Evolutionary conservation across 2,113 vertebrate genomes (phyloP).

Genomic region (Limanda limanda): DNA sequence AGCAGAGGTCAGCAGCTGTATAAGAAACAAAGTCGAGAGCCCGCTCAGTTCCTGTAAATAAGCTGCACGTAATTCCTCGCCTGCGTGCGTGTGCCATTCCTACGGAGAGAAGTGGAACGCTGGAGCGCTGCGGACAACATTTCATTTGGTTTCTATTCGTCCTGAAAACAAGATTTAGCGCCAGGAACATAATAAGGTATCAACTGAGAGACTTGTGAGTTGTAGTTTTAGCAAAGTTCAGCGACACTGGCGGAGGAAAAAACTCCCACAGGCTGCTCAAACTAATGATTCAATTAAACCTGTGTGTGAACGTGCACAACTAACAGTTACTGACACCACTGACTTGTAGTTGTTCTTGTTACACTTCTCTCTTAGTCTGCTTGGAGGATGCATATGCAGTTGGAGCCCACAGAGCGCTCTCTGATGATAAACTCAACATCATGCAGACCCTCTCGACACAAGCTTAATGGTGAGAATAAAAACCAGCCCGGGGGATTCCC

Average conservation of each 20-base stretch:
- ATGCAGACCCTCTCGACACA: neutral
- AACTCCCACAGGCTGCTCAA: neutral
- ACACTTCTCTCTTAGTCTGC: neutral
- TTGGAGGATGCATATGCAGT: neutral
- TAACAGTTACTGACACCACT: neutral
- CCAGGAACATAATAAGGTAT: slow-evolving; percentile 9
- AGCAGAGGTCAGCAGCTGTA: slow-evolving; percentile 64
- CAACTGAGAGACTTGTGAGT: neutral
- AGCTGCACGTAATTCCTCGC: slow-evolving; percentile 48
- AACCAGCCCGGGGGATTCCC: slow-evolving; percentile 19
- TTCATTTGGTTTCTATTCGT: slow-evolving; percentile 40
- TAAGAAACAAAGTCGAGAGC: slow-evolving; percentile 17
- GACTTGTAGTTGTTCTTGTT: neutral
- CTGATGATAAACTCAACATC: neutral
- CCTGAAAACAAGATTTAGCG: slow-evolving; percentile 26
- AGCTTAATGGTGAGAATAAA: slow-evolving; percentile 1
- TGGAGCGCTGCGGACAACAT: slow-evolving; percentile 25
- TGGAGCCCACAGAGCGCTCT: neutral
- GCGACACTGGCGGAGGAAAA: neutral
- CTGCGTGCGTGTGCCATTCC: neutral
- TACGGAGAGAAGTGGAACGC: slow-evolving; percentile 8
- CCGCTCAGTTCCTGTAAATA: slow-evolving; percentile 37
- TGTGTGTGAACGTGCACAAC: neutral
- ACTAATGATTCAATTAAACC: neutral
- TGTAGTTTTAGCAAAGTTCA: neutral